These are phyloP conservation scores for Polyommatus icarus DNA, from an alignment of 2,888 invertebrate species.

Conservation along the genomic window DNA sequence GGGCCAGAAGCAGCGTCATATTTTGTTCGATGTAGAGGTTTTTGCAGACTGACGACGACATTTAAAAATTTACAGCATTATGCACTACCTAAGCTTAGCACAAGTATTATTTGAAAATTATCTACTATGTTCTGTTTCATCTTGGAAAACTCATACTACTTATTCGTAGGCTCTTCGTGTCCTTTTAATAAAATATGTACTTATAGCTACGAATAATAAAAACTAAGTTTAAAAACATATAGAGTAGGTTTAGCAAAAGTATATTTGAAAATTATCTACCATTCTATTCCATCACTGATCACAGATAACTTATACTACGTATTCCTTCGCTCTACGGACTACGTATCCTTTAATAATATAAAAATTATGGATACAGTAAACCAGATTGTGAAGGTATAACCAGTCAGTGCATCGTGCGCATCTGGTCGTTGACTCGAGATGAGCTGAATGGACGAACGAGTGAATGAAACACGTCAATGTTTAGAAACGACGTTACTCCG, in stretches of 20 bases:
- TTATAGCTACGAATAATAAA: no score
- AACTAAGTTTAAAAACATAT: no score
- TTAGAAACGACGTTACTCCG: constrained; percentile 22
- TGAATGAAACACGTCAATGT: constrained; percentile 29
- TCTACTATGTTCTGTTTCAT: not conserved
- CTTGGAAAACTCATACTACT: no score
- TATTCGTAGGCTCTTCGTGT: not conserved
- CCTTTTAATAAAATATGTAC: not conserved
- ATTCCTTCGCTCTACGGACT: not conserved
- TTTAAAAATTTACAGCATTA: not conserved
- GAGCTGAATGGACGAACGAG: constrained; percentile 48
- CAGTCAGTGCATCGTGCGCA: constrained; percentile 41
- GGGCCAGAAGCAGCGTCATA: not conserved
- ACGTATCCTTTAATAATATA: not conserved
- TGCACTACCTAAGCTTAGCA: not conserved
- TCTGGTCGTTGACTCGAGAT: constrained; percentile 46
- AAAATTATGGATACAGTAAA: constrained; percentile 5
- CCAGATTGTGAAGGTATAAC: constrained; percentile 32
- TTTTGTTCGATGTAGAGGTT: not conserved
- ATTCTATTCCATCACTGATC: no score
- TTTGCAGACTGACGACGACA: not conserved
- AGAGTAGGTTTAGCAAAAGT: not conserved
- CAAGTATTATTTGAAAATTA: not conserved
- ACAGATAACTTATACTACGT: no score
- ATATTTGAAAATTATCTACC: no score